Base-by-base conservation (phyloP, 2,797 vertebrate species). In the Bovichtus diacanthus region DNA sequence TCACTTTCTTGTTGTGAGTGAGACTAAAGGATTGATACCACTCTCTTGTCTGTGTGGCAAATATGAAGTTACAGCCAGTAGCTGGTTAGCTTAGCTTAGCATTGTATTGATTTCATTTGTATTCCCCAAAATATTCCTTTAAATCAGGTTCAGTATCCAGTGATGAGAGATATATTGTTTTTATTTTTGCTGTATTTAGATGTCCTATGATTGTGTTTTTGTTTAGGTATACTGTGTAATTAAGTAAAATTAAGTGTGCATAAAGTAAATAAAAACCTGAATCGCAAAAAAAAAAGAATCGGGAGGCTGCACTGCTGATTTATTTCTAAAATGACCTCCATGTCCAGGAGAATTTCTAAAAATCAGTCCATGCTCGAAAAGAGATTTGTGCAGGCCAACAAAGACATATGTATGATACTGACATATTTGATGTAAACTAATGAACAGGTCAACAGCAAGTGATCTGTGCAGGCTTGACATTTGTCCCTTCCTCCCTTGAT, bases 401-500 rank as follows among this genome's bases (percentile, higher is more conserved):
- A 16, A 74, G 53, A 65, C 76, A 74, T 34, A 51, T 60, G 54
- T 58, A 38, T 38, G 27, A 3, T 38, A 41, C 55, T 56, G 82
- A 70, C 61, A 85, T 49, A 27, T 72, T 11, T 63, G 61, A 81
- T 70, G 44, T 66, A 58, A 82, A 80, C 41, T 74, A 85, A 83
- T 65, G 56, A 89, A 41, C 61, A 64, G 76, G 74, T 77, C 80
- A 55, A 67, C 25, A 64, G 31, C 31, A 70, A 71, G 61, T 82
- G 76, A 83, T 77, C 72, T 82, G 59, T 82, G 51, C 41, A 27
- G 67, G 85, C 74, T 69, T 79, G 88, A 90, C 84, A 51, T 87
- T 65, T 80, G 55, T 76, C 66, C 68, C 43, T 36, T 62, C 39
- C 60, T 76, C 46, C 46, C 21, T 77, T 74, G 58, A 72, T 65